Base-by-base conservation (phyloP, 2,797 vertebrate species). In the Trematomus bernacchii region DNA sequence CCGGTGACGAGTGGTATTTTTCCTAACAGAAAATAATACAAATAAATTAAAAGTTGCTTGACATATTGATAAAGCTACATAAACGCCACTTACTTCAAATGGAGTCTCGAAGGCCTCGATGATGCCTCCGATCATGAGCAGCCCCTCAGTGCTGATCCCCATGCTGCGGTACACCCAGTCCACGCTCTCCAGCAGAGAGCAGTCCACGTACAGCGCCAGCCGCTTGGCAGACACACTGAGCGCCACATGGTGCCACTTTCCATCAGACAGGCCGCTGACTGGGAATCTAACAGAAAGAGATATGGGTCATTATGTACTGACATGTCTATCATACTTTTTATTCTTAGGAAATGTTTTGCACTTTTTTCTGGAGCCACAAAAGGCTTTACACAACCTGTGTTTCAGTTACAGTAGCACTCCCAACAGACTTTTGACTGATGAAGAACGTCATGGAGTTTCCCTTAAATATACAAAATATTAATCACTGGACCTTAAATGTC, bases 161-260 rank as follows among this genome's bases (percentile, higher is more conserved):
- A 97, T 88, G 42, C 96, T 95, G 0, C 92, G 90, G 57, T 95
- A 93, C 37, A 91, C 92, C 97, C 97, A 98, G 76, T 93, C 94
- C 43, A 96, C 95, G 0, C 91, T 95, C 88, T 97, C 96, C 85
- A 96, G 88, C 92, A 96, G 93, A 37, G 87, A 79, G 48, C 97
- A 98, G 94, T 98, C 96, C 89, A 97, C 94, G 0, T 96, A 95
- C 66, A 98, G 33, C 0, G 86, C 91, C 79, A 98, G 80, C 6
- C 86, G 90, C 65, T 92, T 85, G 42, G 85, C 42, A 13, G 96
- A 96, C 79, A 97, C 95, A n/a, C 95, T 84, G 19, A 98, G 55
- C 0, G 94, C 94, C 79, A 97, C 89, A 0, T 44, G 92, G 84
- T 98, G 97, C 97, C 97, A 98, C 68, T 21, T 77, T 16, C 95